Conservation (phyloP, 2,113 vertebrate species). For the Ariopsis seemanni region DNA sequence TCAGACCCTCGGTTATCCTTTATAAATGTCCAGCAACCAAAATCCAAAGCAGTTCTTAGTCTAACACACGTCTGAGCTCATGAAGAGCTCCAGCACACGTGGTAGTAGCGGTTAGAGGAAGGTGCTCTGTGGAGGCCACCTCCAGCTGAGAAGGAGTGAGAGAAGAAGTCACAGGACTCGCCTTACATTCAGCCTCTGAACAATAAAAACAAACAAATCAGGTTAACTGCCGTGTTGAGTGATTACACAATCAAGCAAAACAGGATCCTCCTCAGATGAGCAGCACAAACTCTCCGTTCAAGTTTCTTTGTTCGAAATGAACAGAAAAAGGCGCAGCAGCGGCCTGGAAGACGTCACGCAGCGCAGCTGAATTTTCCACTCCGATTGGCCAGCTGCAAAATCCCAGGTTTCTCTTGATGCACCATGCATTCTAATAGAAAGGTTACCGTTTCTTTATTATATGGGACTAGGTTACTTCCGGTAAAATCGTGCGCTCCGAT, state of each 20-base stretch:
- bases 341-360: not conserved
- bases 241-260: slow-evolving; percentile 4
- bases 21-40: not conserved
- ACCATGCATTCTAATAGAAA: too few species aligned
- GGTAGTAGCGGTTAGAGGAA: slow-evolving; percentile 33
- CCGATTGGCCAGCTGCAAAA: not conserved
- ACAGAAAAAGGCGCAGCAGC: not conserved
- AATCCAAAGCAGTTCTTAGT: not conserved
- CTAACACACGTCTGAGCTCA: too few species aligned
- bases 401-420: not conserved
- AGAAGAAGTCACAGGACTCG: not conserved
- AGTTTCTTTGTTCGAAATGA: not conserved
- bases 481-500: too few species aligned
- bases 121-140: slow-evolving; percentile 1
- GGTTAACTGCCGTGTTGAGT: not conserved
- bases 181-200: not conserved
- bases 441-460: too few species aligned
- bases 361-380: not conserved
- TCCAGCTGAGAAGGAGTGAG: not conserved
- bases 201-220: not conserved
- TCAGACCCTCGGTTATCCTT: slow-evolving; percentile 4
- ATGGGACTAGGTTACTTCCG: too few species aligned
- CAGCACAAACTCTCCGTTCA: not conserved
- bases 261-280: not conserved
- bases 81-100: slow-evolving; percentile 27